phyloP scores from a whole-genome alignment of 2,888 invertebrate species.

The Zeuzera pyrina region DNA sequence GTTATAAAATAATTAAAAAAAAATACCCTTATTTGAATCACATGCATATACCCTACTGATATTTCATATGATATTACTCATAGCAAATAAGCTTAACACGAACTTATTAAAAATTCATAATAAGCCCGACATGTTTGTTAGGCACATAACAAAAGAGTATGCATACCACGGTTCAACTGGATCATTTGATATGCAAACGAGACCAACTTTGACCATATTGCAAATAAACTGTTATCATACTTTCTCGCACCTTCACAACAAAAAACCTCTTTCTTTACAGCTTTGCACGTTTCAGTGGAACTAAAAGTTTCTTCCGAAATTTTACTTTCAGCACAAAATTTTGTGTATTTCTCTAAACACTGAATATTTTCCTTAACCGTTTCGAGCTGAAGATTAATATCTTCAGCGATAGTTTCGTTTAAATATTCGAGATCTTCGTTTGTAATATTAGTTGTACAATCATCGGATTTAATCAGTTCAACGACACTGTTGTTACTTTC shows the following conservation, averaged over 20 bases:
- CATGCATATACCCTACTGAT: too few relatives aligned
- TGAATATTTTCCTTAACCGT: slow-evolving; percentile 39
- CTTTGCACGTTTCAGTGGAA: slow-evolving; percentile 13
- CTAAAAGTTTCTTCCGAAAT: slow-evolving; percentile 6
- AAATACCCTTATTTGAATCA: too few relatives aligned
- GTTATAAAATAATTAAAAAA: too few relatives aligned
- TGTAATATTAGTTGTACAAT: too few relatives aligned
- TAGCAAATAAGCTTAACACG: too few relatives aligned
- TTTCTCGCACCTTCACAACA: slow-evolving; percentile 8
- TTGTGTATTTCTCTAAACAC: slow-evolving; percentile 33
- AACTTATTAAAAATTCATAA: too few relatives aligned
- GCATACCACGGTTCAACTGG: slow-evolving; percentile 47
- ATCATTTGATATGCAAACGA: slow-evolving; percentile 53
- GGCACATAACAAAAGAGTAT: background rate
- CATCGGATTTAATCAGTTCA: slow-evolving; percentile 22
- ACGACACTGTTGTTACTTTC: slow-evolving; percentile 32
- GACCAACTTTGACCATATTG: slow-evolving; percentile 51
- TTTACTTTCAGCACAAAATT: slow-evolving; percentile 21
- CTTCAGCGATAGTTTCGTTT: slow-evolving; percentile 29
- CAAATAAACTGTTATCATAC: slow-evolving; percentile 25
- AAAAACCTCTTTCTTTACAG: slow-evolving; percentile 16
- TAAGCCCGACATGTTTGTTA: too few relatives aligned
- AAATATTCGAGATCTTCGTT: slow-evolving; percentile 24
- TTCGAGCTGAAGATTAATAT: slow-evolving; percentile 37
- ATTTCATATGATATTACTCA: too few relatives aligned